Percentiles rank a stretch among this genome's conserved stretches.
Evolutionary conservation across 2,888 invertebrate genomes (phyloP).

Genomic region (Erynnis tages): DNA sequence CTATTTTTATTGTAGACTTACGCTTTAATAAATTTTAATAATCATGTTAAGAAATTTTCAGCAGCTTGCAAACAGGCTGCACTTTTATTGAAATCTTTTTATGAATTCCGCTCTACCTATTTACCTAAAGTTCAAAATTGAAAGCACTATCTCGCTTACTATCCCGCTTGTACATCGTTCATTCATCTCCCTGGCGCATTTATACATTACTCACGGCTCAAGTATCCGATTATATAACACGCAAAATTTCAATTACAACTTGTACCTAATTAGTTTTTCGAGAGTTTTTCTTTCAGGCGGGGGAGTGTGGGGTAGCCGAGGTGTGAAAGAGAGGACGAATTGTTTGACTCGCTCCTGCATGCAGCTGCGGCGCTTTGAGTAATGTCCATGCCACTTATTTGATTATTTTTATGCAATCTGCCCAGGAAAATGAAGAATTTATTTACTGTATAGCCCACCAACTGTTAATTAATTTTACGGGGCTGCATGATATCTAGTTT

Average conservation of each 20-base stretch:
- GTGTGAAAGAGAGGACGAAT: constrained; percentile 50
- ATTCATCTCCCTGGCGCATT: constrained; percentile 77
- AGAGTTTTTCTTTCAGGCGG: constrained; percentile 81
- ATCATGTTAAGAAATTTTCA: not conserved
- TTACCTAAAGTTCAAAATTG: constrained; percentile 19
- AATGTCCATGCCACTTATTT: constrained; percentile 78
- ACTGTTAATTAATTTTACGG: constrained; percentile 71
- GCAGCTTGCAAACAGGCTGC: not conserved
- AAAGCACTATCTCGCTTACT: constrained; percentile 22
- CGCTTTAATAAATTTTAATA: constrained; percentile 3
- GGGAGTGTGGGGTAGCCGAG: constrained; percentile 61
- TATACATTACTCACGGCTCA: constrained; percentile 81
- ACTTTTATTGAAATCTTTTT: constrained; percentile 3
- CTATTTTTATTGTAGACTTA: not conserved
- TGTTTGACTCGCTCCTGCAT: constrained; percentile 46
- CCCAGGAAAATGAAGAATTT: constrained; percentile 73
- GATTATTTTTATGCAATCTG: constrained; percentile 81
- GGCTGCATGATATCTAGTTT: constrained; percentile 28
- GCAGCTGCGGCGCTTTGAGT: constrained; percentile 68
- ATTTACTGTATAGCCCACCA: constrained; percentile 61
- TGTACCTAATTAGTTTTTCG: constrained; percentile 83
- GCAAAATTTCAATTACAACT: constrained; percentile 83
- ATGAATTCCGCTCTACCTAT: constrained; percentile 2
- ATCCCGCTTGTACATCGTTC: constrained; percentile 44
- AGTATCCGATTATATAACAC: constrained; percentile 83